Evolutionary conservation across 2,888 invertebrate genomes (phyloP).

Genomic region (Pecten maximus): DNA sequence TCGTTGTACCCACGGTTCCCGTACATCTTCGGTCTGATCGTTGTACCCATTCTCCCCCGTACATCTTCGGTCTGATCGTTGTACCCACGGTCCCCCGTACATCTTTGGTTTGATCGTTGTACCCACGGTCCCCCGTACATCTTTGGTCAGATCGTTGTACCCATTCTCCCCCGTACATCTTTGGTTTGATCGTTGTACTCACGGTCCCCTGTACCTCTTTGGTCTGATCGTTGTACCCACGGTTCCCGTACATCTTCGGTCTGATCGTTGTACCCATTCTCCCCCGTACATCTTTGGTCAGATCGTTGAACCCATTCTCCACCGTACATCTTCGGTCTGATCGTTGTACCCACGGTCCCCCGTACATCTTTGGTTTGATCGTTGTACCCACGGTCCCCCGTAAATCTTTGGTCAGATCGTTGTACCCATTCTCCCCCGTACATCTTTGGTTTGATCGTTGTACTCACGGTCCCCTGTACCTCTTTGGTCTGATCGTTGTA

Average conservation of each 20-base stretch:
- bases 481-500: neutral
- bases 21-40: neutral
- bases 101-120: neutral
- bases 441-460: neutral
- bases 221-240: neutral
- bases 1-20: neutral
- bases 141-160: neutral
- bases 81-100: neutral
- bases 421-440: neutral
- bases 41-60: neutral
- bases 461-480: neutral
- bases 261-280: neutral
- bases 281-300: neutral
- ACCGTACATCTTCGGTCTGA: neutral
- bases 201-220: neutral
- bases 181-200: neutral
- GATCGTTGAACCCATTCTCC: neutral
- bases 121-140: neutral
- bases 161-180: neutral
- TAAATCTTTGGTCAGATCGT: neutral
- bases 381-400: neutral
- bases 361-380: neutral
- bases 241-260: neutral
- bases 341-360: neutral
- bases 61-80: neutral